These are phyloP conservation scores for Ischnus inquisitorius DNA, from an alignment of 2,888 invertebrate species.

Conservation along the genomic window DNA sequence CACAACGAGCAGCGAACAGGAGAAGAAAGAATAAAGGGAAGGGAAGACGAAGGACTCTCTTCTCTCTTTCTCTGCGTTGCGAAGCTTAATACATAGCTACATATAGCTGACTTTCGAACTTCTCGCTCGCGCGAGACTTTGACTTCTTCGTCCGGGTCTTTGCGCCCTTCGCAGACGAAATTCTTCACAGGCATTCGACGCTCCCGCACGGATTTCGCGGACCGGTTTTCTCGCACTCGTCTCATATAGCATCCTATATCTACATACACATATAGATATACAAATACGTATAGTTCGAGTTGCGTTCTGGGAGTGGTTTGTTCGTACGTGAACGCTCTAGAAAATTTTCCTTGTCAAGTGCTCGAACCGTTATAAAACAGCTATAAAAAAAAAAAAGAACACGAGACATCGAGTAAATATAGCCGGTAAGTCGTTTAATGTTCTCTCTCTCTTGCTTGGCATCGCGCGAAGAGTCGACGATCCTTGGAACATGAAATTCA, in stretches of 20 bases:
- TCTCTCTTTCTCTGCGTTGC: neutral
- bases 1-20: conserved; percentile 64
- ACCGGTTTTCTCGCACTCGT: conserved; percentile 55
- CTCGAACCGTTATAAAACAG: conserved; percentile 5
- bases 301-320: neutral
- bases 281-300: neutral
- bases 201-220: conserved; percentile 44
- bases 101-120: neutral
- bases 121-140: conserved; percentile 35
- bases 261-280: neutral
- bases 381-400: conserved; percentile 2
- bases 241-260: conserved; percentile 2
- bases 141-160: conserved; percentile 47
- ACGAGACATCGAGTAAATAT: neutral
- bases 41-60: neutral
- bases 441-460: neutral
- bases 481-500: conserved; percentile 5
- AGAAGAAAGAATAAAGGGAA: conserved; percentile 30
- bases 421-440: conserved; percentile 3
- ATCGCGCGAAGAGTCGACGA: neutral
- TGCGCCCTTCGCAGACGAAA: conserved; percentile 40
- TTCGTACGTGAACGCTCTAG: neutral
- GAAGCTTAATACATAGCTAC: conserved; percentile 10
- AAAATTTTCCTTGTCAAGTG: neutral
- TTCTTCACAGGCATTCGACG: conserved; percentile 34